Conservation (phyloP, 2,888 invertebrate genomes). For the Germaria angustata region DNA sequence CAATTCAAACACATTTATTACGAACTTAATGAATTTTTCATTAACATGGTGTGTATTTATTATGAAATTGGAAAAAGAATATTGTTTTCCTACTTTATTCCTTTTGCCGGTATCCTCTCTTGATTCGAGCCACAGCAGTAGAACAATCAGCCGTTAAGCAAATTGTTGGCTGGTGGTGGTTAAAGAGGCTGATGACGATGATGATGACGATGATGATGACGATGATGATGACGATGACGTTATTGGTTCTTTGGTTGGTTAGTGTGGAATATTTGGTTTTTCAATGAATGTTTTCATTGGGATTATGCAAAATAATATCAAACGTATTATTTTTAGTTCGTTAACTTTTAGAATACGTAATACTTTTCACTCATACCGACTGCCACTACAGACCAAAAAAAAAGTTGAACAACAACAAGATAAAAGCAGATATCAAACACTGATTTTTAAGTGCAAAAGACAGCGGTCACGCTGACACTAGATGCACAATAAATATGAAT, state of each 20-base stretch:
- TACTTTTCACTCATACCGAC: conserved; percentile 53
- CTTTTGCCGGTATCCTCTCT: not conserved
- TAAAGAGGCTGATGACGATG: not conserved
- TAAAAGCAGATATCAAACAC: not conserved
- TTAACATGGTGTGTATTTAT: conserved; percentile 70
- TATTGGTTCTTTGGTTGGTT: conserved; percentile 49
- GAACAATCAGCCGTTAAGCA: conserved; percentile 16
- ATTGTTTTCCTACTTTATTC: conserved; percentile 20
- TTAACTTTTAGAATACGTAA: conserved; percentile 77
- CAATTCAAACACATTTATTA: conserved; percentile 59
- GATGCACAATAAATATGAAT: not conserved
- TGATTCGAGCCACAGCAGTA: not conserved
- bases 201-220: not conserved
- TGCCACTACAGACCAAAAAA: not conserved
- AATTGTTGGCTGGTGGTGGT: conserved; percentile 22
- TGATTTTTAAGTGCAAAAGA: not conserved
- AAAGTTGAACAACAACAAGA: not conserved
- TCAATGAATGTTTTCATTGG: conserved; percentile 59
- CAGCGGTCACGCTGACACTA: not conserved
- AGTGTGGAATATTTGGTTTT: conserved; percentile 46
- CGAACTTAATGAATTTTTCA: conserved; percentile 75
- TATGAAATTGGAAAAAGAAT: conserved; percentile 49
- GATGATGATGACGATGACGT: conserved; percentile 2
- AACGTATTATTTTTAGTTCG: conserved; percentile 80
- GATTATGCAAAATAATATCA: conserved; percentile 74